phyloP scores from a whole-genome alignment of 2,113 vertebrate genomes.

The Maccullochella peelii region DNA sequence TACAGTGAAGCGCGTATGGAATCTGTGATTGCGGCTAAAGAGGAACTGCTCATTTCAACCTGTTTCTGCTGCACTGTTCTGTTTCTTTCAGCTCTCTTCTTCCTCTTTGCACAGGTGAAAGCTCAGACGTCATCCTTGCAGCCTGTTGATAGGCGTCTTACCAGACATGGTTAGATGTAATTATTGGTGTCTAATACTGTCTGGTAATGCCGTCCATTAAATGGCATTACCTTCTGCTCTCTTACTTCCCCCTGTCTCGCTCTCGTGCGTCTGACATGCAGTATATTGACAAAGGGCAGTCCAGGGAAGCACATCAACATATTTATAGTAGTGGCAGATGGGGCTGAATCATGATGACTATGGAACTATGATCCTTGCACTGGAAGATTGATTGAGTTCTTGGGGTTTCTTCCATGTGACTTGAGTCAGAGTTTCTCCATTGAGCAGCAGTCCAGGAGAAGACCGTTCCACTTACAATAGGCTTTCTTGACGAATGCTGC shows the following conservation, averaged over 20 bases:
- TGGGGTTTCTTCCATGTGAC: constrained; percentile 83
- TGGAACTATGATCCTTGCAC: constrained; percentile 85
- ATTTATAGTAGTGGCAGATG: constrained; percentile 53
- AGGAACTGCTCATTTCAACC: constrained; percentile 65
- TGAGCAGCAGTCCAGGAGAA: constrained; percentile 54
- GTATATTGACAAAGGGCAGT: constrained; percentile 53
- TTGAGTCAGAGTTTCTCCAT: constrained; percentile 84
- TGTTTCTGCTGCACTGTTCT: constrained; percentile 65
- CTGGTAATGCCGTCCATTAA: constrained; percentile 99
- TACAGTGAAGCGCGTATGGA: background rate
- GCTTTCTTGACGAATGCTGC: background rate
- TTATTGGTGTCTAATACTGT: constrained; percentile 98
- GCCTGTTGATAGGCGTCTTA: constrained; percentile 96
- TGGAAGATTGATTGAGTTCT: constrained; percentile 80
- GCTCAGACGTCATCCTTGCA: constrained; percentile 73
- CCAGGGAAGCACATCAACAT: constrained; percentile 37
- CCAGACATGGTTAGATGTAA: constrained; percentile 99
- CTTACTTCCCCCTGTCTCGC: constrained; percentile 64
- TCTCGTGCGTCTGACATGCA: constrained; percentile 54
- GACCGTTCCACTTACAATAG: background rate
- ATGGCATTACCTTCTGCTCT: constrained; percentile 78
- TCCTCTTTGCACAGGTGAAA: constrained; percentile 72
- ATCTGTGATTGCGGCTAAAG: constrained; percentile 26
- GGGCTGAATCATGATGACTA: constrained; percentile 41
- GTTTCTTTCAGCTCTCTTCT: constrained; percentile 63